Conservation (phyloP, 2,113 vertebrate species). For the Plecotus auritus region DNA sequence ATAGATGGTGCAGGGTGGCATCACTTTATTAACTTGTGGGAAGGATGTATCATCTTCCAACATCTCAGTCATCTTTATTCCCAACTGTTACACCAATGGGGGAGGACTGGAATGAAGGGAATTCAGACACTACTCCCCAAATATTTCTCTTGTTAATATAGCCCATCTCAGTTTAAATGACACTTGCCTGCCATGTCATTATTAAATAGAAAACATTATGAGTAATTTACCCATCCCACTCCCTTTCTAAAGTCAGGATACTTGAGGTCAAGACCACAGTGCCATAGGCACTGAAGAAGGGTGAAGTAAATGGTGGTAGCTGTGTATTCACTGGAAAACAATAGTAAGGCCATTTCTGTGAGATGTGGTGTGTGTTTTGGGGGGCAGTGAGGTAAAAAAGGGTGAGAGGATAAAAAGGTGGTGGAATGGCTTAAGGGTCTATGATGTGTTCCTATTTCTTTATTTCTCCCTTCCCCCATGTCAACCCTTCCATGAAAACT, state of each 20-base stretch:
- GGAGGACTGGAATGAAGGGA: background rate
- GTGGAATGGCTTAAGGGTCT: background rate
- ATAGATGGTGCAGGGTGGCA: conserved; percentile 21
- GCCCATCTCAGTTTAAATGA: background rate
- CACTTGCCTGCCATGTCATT: background rate
- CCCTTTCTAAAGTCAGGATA: conserved; percentile 9
- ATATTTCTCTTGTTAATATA: conserved; percentile 42
- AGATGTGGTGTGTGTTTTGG: background rate
- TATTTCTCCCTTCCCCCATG: background rate
- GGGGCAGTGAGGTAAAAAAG: background rate
- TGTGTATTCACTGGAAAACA: background rate
- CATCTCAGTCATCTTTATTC: conserved; percentile 4
- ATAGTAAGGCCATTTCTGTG: background rate
- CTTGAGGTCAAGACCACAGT: background rate
- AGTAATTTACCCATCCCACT: background rate
- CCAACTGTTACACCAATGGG: background rate
- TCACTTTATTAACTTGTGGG: conserved; percentile 42
- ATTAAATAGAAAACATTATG: conserved; percentile 28
- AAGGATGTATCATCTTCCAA: conserved; percentile 20
- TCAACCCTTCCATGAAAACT: background rate
- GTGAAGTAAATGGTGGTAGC: background rate
- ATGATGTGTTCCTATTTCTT: conserved; percentile 21
- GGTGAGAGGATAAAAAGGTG: background rate
- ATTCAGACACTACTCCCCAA: conserved; percentile 12
- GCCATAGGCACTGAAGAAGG: background rate